These are phyloP conservation scores for Trachelus iudaicus DNA, from an alignment of 2,888 invertebrate genomes.

Conservation along the genomic window DNA sequence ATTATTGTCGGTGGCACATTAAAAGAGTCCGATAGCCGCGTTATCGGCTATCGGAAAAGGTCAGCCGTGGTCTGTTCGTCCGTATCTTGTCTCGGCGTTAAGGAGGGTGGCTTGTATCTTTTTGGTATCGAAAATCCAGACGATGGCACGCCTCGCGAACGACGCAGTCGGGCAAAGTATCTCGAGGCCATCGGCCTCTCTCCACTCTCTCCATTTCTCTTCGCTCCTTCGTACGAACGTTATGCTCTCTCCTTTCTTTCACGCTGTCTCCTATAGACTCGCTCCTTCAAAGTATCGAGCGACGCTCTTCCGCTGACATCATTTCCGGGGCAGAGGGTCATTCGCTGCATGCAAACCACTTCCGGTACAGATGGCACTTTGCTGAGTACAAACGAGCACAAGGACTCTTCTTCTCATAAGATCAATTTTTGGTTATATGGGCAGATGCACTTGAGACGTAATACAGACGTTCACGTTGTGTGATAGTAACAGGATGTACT, in stretches of 20 bases:
- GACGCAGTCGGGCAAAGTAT: background rate
- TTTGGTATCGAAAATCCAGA: background rate
- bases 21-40: slow-evolving; percentile 1
- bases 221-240: background rate
- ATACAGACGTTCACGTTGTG: background rate
- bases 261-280: slow-evolving; percentile 2
- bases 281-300: slow-evolving; percentile 10
- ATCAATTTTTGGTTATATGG: background rate
- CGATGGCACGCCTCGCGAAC: background rate
- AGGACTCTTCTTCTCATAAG: background rate
- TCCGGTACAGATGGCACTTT: background rate
- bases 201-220: background rate
- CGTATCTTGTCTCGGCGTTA: background rate
- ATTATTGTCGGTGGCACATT: slow-evolving; percentile 8
- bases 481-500: background rate
- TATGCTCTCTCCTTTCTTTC: background rate
- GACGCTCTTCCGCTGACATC: slow-evolving; percentile 7
- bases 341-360: slow-evolving; percentile 7
- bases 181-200: background rate
- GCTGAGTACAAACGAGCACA: background rate
- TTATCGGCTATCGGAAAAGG: slow-evolving; percentile 2
- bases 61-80: background rate
- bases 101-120: background rate
- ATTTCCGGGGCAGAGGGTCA: slow-evolving; percentile 11
- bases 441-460: background rate